Evolutionary conservation across 2,888 invertebrate genomes (phyloP), one percentile per base, ranked within the genome.

Genomic region (Alviniconcha strummeri): DNA sequence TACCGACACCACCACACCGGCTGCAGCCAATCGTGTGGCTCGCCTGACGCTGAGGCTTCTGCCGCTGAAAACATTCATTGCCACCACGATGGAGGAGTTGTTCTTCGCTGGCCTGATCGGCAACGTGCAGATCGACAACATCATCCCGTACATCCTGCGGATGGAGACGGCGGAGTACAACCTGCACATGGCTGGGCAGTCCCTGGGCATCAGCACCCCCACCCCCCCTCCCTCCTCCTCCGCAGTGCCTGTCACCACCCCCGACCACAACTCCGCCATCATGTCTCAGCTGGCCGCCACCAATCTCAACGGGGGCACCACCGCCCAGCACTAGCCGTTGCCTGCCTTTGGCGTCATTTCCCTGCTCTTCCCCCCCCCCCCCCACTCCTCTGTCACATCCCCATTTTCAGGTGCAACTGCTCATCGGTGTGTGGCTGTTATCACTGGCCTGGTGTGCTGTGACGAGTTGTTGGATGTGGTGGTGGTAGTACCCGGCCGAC

Each of bases 71-170:
- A 91, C 92, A 36, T 90, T 94, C 83, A 90, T 89, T 60, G 96
- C 98, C 78, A 98, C 97, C 94, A 97, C 98, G 94, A 95, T 97
- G 93, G 98, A 99, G 94, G 97, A 98, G 94, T 95, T 98, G 86
- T 98, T 98, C 95, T 98, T 97, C 95, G 97, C 97, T 94, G 96
- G 97, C 91, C 95, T 98, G 86, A 96, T 98, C 90, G 97, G 97
- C 76, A 97, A 98, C 93, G 97, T 99, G 90, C 97, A 98, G 94
- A 98, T 99, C 85, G 98, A 99, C 92, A 97, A 97, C 92, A 97
- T 99, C 89, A 97, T 99, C 94, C 98, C 98, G 57, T 98, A 95
- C 90, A 96, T 99, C 92, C 95, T 99, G 89, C 96, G 95, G 87
- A 95, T 95, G 95, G 95, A 94, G 85, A 92, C 93, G 0, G 91